Base-by-base conservation (phyloP, 2,113 vertebrate species). In the Myiozetetes cayanensis region DNA sequence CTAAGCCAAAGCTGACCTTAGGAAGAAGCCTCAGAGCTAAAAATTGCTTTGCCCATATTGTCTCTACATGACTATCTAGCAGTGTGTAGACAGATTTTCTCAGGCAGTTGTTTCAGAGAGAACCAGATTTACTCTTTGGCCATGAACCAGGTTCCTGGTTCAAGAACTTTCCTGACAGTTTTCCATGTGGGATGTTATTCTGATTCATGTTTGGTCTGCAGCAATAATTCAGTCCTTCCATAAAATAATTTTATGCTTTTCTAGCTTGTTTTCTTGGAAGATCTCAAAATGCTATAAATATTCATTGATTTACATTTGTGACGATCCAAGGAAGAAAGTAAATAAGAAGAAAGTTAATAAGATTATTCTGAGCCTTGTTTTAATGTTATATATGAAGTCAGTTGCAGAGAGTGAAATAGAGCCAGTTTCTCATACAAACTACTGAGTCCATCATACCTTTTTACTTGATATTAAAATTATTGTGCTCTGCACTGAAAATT, bases 121-220 rank as follows among this genome's bases (percentile, higher is more conserved):
- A 93, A 94, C 19, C 83, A 94, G 86, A 93, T 95, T 95, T 94
- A 77, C 35, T 86, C 56, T 67, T 89, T 94, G 94, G 95, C 95
- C 47, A 18, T 15, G 68, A 84, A 89, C 80, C 90, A 94, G 72
- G 56, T 84, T 95, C 65, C 80, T 92, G 80, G 89, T 94, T 96
- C 80, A 93, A 92, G 94, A 95, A 93, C 86, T 93, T 93, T 74
- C 65, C 66, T 87, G 65, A 86, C 76, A 72, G 68, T 93, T 92
- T 94, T 93, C 76, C 86, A 55, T 93, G 41, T 71, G 76, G 79
- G 72, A 86, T 90, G 63, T 93, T 95, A 77, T 66, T 95, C 91
- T 92, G 82, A 95, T 96, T 94, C 90, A 90, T 86, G 84, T 86
- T 95, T 81, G 86, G 23, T 37, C 73, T 84, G 73, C 52, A 86